phyloP scores from a whole-genome alignment of 2,113 vertebrate species.

The Suricata suricatta region DNA sequence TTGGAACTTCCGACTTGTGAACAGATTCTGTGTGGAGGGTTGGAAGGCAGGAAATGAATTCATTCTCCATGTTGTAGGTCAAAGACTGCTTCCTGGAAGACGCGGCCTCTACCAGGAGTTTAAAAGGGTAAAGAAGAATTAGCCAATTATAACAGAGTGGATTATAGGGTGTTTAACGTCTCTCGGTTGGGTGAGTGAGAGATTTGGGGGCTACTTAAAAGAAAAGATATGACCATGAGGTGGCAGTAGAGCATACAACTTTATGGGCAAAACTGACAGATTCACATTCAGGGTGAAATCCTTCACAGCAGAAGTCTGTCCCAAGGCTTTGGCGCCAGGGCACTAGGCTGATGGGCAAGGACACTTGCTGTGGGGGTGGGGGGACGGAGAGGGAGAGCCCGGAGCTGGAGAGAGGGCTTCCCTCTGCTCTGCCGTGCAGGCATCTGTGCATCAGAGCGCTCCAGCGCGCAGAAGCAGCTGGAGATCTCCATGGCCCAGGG shows the following conservation, averaged over 20 bases:
- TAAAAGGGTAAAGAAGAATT: not conserved
- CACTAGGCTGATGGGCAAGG: not conserved
- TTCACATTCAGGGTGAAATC: not conserved
- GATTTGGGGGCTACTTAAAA: not conserved
- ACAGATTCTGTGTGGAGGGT: not conserved
- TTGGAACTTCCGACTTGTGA: not conserved
- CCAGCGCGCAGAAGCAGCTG: not conserved
- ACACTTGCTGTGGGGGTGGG: too few relatives aligned
- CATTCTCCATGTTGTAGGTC: not conserved
- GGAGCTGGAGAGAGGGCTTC: not conserved
- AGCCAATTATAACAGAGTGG: not conserved
- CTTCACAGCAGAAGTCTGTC: not conserved
- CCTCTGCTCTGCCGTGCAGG: not conserved
- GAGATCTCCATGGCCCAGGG: not conserved
- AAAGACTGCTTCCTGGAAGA: not conserved
- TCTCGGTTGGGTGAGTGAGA: not conserved
- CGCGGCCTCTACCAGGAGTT: not conserved
- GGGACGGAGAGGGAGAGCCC: not conserved
- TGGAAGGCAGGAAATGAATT: not conserved
- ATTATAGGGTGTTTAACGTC: not conserved
- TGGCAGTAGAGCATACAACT: not conserved
- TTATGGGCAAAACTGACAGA: not conserved
- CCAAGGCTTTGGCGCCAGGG: not conserved
- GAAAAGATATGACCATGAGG: not conserved
- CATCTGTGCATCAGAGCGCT: not conserved